Evolutionary conservation across 2,888 invertebrate species (phyloP), one percentile per base, ranked within the genome.

Genomic region (Adelognathus sp.): DNA sequence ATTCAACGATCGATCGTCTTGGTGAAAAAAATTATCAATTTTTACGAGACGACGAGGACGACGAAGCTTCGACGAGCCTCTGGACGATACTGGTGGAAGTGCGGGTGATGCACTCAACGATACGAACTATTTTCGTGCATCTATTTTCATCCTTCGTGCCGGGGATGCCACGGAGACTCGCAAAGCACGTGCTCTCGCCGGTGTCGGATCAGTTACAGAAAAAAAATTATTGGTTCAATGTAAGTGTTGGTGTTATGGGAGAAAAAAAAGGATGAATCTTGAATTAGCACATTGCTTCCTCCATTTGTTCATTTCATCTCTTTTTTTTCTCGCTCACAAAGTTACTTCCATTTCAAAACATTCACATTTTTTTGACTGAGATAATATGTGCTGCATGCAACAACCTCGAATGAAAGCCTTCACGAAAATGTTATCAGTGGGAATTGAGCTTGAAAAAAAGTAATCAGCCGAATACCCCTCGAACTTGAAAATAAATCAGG

Each of bases 101-200:
- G 60, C 46, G 54, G 63, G 73, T 41, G 61, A 61, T 69, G 73
- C 72, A 64, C 70, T 46, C 27, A 56, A 61, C 64, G 36, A 54
- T 52, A 44, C 39, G 9, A 61, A 72, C 78, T 82, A 82, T 82
- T 82, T 82, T 46, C 44, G 82, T 77, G 66, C 69, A 52, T 82
- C 82, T 82, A 82, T 82, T 82, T 82, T 75, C 46, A 75, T 79
- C 67, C 39, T 52, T 16, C 11, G 61, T 58, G 64, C 44, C 69
- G 69, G 29, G 64, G 61, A 77, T 61, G 72, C 63, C 21, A 33
- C 31, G 56, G 33, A 33, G 11, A 18, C 58, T 56, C 33, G 39
- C 16, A 6, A 52, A 61, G 41, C 72, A 72, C 63, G 61, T 67
- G 67, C 31, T 41, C 14, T 9, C 18, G 29, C 27, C 27, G 31